phyloP scores from a whole-genome alignment of 1,140 invertebrate genomes.

The Microplitis demolitor region DNA sequence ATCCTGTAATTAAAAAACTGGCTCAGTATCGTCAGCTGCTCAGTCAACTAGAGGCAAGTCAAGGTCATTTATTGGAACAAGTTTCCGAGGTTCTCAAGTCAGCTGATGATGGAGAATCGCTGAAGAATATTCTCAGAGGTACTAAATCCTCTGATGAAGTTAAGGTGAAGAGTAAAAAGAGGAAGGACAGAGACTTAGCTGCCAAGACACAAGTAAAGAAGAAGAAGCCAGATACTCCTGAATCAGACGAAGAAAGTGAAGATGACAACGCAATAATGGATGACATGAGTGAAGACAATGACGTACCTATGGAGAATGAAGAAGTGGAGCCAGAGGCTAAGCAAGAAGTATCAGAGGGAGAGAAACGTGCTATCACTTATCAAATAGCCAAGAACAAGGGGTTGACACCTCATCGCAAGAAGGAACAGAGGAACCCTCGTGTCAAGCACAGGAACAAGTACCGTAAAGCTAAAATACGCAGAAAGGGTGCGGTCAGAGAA shows the following conservation, averaged over 20 bases:
- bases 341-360: constrained; percentile 49
- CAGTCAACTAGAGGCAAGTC: constrained; percentile 72
- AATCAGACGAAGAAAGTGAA: background rate
- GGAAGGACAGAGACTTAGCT: background rate
- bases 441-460: constrained; percentile 92
- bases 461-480: constrained; percentile 85
- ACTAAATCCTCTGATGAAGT: constrained; percentile 55
- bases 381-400: constrained; percentile 96
- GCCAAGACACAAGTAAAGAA: constrained; percentile 22
- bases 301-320: constrained; percentile 52
- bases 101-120: constrained; percentile 39
- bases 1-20: constrained; percentile 85
- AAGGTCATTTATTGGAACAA: constrained; percentile 65
- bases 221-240: constrained; percentile 20
- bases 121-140: constrained; percentile 43
- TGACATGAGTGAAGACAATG: constrained; percentile 34
- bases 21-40: constrained; percentile 80
- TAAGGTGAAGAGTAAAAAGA: constrained; percentile 33
- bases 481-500: constrained; percentile 85
- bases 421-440: constrained; percentile 89
- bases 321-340: constrained; percentile 41
- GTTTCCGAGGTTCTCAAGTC: constrained; percentile 53
- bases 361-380: constrained; percentile 85
- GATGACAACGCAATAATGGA: background rate
- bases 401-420: constrained; percentile 85